A percentile compares a stretch with the other conserved stretches of the same genome.
Evolutionary conservation across 2,888 invertebrate species (phyloP).

Genomic region (Apamea anceps): DNA sequence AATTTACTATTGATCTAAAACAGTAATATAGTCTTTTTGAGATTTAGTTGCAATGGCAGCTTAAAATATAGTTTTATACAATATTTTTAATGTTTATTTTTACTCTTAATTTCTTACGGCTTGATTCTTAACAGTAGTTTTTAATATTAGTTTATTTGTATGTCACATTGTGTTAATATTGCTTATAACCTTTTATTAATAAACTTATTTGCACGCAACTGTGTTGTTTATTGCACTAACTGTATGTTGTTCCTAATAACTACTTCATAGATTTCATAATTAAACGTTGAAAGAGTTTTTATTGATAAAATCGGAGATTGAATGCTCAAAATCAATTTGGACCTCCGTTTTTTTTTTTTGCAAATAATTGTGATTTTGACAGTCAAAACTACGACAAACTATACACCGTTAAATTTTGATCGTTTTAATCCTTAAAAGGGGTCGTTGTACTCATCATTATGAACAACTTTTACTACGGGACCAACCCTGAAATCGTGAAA

Average conservation of each 20-base stretch:
- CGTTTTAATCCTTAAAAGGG: too few relatives aligned
- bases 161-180: constrained; percentile 50
- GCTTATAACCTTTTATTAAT: constrained; percentile 64
- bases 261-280: neutral
- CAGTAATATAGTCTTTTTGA: constrained; percentile 37
- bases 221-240: constrained; percentile 77
- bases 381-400: neutral
- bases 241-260: constrained; percentile 68
- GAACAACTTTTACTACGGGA: too few relatives aligned
- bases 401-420: too few relatives aligned
- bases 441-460: too few relatives aligned
- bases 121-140: constrained; percentile 48
- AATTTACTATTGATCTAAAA: constrained; percentile 23
- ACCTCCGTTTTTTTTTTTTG: neutral
- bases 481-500: too few relatives aligned
- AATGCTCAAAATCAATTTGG: neutral
- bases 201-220: constrained; percentile 67
- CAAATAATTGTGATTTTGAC: neutral
- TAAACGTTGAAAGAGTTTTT: neutral
- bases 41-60: constrained; percentile 35
- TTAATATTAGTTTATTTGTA: constrained; percentile 61
- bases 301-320: neutral
- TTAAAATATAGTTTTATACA: constrained; percentile 43
- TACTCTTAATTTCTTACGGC: constrained; percentile 47
- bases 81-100: constrained; percentile 52